phyloP scores from a whole-genome alignment of 1,140 invertebrate species.

The Aricia agestis region DNA sequence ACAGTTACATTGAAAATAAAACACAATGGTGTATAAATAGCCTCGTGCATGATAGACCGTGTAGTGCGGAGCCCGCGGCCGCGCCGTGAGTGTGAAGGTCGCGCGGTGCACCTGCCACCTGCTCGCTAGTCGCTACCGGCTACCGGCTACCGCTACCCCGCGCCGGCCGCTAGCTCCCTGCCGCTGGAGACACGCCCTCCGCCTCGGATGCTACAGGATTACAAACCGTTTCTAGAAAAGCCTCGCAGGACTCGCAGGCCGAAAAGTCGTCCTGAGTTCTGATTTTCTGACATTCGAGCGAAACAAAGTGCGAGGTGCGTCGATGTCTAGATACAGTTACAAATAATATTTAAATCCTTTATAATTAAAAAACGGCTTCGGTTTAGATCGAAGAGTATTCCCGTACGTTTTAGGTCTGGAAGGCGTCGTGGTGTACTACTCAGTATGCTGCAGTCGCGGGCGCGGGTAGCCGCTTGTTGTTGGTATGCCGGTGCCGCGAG shows the following conservation, averaged over 20 bases:
- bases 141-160: no score
- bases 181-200: background rate
- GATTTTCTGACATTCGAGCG: no score
- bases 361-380: no score
- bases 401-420: no score
- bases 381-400: no score
- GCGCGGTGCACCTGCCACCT: background rate
- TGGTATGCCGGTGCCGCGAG: background rate
- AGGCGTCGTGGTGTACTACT: no score
- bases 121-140: no score
- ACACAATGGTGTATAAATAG: background rate
- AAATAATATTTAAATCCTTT: no score
- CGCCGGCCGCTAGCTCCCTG: background rate
- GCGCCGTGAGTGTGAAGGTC: background rate
- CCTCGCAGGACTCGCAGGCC: no score
- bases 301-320: no score
- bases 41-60: background rate
- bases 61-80: background rate
- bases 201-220: background rate
- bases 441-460: background rate
- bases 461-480: background rate
- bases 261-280: no score
- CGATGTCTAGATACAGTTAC: no score
- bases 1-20: slow-evolving; percentile 3
- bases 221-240: background rate